Base-by-base conservation (phyloP, 1,140 invertebrate genomes). In the Neotoxoptera formosana region DNA sequence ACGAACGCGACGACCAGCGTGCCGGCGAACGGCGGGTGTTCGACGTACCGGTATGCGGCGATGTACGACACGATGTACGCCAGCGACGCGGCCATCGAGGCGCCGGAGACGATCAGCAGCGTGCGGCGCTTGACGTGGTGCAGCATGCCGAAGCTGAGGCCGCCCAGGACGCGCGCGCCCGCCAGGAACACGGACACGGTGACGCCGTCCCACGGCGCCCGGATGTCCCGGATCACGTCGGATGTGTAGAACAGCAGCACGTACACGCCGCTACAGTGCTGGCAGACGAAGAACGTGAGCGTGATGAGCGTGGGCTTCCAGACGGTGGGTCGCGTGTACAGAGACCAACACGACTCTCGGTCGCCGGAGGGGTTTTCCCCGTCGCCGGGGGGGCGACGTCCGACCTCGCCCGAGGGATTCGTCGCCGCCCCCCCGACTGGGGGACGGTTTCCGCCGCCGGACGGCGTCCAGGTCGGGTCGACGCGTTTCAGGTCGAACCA, bases 241-340 rank as follows among this genome's bases (percentile, higher is more conserved):
- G 97, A 96, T 0, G 96, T 96, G 94, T 98, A 98, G 95, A 97
- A 98, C 67, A 98, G 95, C 9, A 98, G 96, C 2, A 97, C 96
- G 95, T 98, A 97, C 36, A 97, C 97, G 9, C 97, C 97, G 0
- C 96, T 96, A 89, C 97, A 95, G 94, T 97, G 97, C 96, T 97
- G 97, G 93, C 97, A 96, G 14, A 96, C 94, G 95, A 97, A 97
- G 94, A 97, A 96, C 0, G 95, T 93, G 7, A 97, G 95, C 0
- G 97, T 95, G 11, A 97, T 95, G 0, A 96, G 94, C 94, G 97
- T 97, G 0, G 97, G 97, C 94, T 97, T 97, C 94, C 97, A 95
- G 0, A 96, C 95, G 67, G 95, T 34, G 7, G 30, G 88, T 34
- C 11, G 88, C 11, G 56, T 1, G 51, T 56, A 84, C 36, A 41